phyloP scores from a whole-genome alignment of 2,797 vertebrate species.

The Scleropages formosus region DNA sequence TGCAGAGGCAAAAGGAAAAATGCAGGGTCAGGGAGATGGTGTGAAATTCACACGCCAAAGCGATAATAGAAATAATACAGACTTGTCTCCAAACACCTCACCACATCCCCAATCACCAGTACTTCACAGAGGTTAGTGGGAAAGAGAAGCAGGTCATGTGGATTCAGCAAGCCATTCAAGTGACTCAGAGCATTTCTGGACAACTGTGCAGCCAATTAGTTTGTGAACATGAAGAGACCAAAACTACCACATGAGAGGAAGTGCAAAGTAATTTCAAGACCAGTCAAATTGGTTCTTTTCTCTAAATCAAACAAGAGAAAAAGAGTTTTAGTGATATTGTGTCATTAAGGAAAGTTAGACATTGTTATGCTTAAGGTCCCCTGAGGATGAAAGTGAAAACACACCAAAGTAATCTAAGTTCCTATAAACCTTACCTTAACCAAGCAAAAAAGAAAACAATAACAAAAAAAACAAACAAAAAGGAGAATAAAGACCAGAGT shows the following conservation, averaged over 20 bases:
- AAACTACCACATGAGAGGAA: neutral
- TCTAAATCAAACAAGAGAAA: neutral
- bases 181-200: slow-evolving; percentile 27
- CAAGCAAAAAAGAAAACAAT: slow-evolving; percentile 49
- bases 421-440: slow-evolving; percentile 79
- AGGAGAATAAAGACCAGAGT: slow-evolving; percentile 78
- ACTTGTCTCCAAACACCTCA: neutral
- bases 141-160: slow-evolving; percentile 39
- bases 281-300: too few relatives aligned
- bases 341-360: neutral
- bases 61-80: too few relatives aligned
- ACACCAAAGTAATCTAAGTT: slow-evolving; percentile 49
- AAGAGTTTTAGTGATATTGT: neutral
- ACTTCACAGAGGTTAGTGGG: neutral
- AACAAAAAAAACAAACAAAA: slow-evolving; percentile 57
- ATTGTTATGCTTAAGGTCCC: neutral
- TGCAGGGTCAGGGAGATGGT: neutral
- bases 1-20: neutral
- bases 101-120: slow-evolving; percentile 36
- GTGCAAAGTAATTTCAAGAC: neutral
- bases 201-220: neutral
- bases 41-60: neutral
- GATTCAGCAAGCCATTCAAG: slow-evolving; percentile 78
- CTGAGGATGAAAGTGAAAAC: neutral
- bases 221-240: neutral